Evolutionary conservation across 2,113 vertebrate genomes (phyloP), one percentile per base, ranked within the genome.

Genomic region (Prionailurus viverrinus): DNA sequence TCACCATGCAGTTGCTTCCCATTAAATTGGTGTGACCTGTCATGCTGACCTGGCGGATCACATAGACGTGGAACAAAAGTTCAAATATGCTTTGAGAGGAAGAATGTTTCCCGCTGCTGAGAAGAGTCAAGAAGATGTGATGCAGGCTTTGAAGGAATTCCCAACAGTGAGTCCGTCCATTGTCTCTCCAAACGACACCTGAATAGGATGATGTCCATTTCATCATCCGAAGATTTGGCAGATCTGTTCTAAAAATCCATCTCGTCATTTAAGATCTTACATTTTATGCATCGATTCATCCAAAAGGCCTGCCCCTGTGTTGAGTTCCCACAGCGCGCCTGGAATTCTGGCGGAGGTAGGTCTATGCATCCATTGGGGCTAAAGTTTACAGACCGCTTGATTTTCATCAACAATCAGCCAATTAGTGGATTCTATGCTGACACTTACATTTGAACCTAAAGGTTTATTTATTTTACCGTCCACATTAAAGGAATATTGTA

Each of bases 401-500:
- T 51, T 95, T 69, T 96, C 88, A 69, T 33, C 89, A 87, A 25
- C 63, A 31, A 39, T 65, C 74, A 92, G 87, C 73, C 92, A 39
- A 71, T 92, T 33, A 74, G 63, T 39, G 61, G 78, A 16, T 36
- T 81, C 85, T 53, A 6, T 2, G 21, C 36, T 48, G 95, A 91
- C 94, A 71, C 68, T 79, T 73, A 63, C 33, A 85, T 61, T 89
- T 86, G 66, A 93, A 95, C 86, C 23, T 88, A 86, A 84, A 91
- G 76, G 71, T 78, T 89, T 97, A 92, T 97, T 95, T 94, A 85
- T 95, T 96, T 97, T 95, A 79, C 91, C 74, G 79, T 89, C 36
- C n/a, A 63, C 78, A 86, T 96, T 93, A 97, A 94, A 73, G 73
- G 79, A 91, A 78, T 91, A 93, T 97, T 94, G 93, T 82, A 73